Base-by-base conservation (phyloP, 2,888 invertebrate genomes). In the Eudasyphora cyanicolor region DNA sequence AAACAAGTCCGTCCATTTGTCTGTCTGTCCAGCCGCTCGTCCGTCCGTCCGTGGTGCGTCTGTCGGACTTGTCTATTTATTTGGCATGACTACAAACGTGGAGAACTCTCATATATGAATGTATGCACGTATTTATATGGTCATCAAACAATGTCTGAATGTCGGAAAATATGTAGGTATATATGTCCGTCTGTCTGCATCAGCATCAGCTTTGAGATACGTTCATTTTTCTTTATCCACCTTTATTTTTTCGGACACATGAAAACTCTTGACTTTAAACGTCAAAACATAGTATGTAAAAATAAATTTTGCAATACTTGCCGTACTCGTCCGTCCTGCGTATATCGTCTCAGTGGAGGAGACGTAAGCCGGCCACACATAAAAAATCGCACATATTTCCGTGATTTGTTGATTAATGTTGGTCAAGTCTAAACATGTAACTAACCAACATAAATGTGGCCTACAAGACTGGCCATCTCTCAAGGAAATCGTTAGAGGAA, bases 371-470 rank as follows among this genome's bases (percentile, higher is more conserved):
- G 32, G 14, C 35, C 64, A 76, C 64, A 64, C 79, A 82, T 74
- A 77, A 74, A 80, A 80, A 80, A 67, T 51, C 29, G 35, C 49
- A 80, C 78, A 82, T 79, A 85, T 85, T 86, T 86, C 83, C 83
- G 83, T 80, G 85, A 86, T 85, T 85, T 83, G 82, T 86, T 86
- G 86, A 86, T 86, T 85, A 86, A 86, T 86, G 83, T 85, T 86
- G 85, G 80, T 80, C 80, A 83, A 83, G 80, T 77, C 80, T 78
- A 75, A 83, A 80, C 83, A 83, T 83, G 80, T 75, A 70, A 64
- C 54, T 12, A 38, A 74, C 51, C 70, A 83, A 76, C 74, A 80
- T n/a, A n/a, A n/a, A n/a, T n/a, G n/a, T 83, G 80, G 83, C 79
- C 79, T 80, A 78, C 75, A 80, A 83, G 83, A n/a, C n/a, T 80